Conservation (phyloP, 2,888 invertebrate species). For the Andrena hattorfiana region DNA sequence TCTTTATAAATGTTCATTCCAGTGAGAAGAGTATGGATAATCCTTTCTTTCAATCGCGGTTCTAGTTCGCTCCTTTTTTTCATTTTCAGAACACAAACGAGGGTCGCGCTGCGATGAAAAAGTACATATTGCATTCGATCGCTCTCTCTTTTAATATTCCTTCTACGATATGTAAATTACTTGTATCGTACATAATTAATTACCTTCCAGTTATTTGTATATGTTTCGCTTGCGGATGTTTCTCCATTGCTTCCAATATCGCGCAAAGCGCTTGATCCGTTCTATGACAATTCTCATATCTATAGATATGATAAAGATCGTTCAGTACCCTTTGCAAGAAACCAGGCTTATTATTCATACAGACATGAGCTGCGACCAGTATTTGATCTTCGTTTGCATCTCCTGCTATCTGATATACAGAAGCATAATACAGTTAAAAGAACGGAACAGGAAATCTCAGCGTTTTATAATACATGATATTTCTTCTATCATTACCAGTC, state of each 20-base stretch:
- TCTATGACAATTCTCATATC: constrained; percentile 92
- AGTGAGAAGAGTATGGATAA: constrained; percentile 93
- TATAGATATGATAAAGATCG: constrained; percentile 95
- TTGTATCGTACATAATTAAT: constrained; percentile 45
- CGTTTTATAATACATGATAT: background rate
- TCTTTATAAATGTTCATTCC: constrained; percentile 95
- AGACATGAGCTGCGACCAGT: constrained; percentile 92
- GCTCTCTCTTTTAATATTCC: background rate
- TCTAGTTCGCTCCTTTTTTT: constrained; percentile 91
- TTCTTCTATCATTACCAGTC: constrained; percentile 87
- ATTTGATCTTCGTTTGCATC: constrained; percentile 97
- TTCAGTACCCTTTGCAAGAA: constrained; percentile 94
- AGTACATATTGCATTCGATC: background rate
- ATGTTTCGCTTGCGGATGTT: constrained; percentile 93
- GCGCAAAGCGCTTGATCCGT: constrained; percentile 91
- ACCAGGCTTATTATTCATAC: constrained; percentile 92
- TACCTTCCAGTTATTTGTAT: constrained; percentile 97
- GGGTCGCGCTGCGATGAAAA: constrained; percentile 90
- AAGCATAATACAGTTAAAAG: constrained; percentile 13
- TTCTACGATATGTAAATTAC: background rate
- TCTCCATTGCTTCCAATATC: constrained; percentile 95
- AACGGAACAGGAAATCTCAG: background rate
- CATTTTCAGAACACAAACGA: constrained; percentile 97
- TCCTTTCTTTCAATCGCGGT: constrained; percentile 90
- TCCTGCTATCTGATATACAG: constrained; percentile 90